Conservation (phyloP, 2,888 invertebrate genomes). For the Deroplatys truncata region DNA sequence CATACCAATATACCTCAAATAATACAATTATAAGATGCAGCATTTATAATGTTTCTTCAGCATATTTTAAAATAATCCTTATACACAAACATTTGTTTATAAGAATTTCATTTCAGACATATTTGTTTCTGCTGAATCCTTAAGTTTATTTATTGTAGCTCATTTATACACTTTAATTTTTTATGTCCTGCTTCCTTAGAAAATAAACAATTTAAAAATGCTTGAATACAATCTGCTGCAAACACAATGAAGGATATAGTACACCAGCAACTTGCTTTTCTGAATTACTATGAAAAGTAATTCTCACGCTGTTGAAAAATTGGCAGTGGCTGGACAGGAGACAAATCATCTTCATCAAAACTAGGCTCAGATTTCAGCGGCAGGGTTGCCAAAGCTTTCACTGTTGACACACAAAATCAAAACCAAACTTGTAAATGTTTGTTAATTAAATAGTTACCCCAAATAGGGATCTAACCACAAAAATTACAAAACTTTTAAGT, state of each 20-base stretch:
- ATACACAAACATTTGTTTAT: neutral
- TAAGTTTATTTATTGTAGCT: neutral
- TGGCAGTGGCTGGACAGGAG: constrained; percentile 74
- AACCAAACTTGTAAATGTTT: constrained; percentile 6
- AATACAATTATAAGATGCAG: too few relatives aligned
- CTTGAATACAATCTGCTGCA: neutral
- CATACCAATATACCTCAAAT: too few relatives aligned
- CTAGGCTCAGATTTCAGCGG: constrained; percentile 53
- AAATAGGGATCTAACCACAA: too few relatives aligned
- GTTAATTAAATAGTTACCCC: too few relatives aligned
- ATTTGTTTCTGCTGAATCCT: neutral
- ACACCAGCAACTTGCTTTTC: neutral
- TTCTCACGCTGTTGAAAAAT: constrained; percentile 84
- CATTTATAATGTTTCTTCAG: too few relatives aligned
- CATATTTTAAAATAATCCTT: neutral
- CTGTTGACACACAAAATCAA: constrained; percentile 43
- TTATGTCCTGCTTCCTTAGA: neutral
- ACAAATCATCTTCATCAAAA: constrained; percentile 66
- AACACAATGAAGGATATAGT: neutral
- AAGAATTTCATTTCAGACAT: neutral
- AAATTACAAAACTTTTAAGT: too few relatives aligned
- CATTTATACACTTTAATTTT: neutral
- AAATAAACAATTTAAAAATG: neutral
- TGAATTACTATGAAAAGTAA: constrained; percentile 53
- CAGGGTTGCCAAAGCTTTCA: constrained; percentile 72